A percentile compares a stretch with the other conserved stretches of the same genome.
These are phyloP conservation scores for Gymnobelideus leadbeateri DNA, from an alignment of 2,113 vertebrate genomes.

Conservation along the genomic window DNA sequence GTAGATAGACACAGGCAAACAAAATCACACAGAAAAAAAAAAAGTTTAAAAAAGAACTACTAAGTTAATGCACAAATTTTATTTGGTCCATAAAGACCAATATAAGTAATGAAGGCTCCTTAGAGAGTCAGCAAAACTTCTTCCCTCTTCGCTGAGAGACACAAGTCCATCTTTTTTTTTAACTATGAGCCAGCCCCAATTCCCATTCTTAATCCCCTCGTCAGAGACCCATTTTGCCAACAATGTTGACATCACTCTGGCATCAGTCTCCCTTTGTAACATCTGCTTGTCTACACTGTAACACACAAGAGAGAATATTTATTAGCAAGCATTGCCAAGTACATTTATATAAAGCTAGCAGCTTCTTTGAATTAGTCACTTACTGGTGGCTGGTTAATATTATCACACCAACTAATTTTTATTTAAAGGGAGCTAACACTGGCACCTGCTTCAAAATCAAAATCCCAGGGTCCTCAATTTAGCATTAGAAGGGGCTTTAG, in stretches of 20 bases:
- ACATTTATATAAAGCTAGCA: neutral
- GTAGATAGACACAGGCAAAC: slow-evolving; percentile 1
- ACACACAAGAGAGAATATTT: rapidly evolving
- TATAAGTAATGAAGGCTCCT: neutral
- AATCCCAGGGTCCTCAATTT: neutral
- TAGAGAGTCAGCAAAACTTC: neutral
- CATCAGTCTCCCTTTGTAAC: neutral
- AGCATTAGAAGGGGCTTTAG: neutral
- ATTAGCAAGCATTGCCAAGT: slow-evolving; percentile 10
- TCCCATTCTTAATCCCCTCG: slow-evolving; percentile 11
- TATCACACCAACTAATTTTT: slow-evolving; percentile 53
- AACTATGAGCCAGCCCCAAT: neutral
- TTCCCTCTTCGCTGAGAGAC: slow-evolving; percentile 16
- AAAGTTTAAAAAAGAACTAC: neutral
- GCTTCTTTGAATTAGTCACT: slow-evolving; percentile 28
- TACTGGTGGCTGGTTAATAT: slow-evolving; percentile 36
- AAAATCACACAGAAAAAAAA: neutral
- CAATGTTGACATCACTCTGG: neutral
- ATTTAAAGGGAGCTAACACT: rapidly evolving
- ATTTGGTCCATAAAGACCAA: slow-evolving; percentile 8
- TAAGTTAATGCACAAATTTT: slow-evolving; percentile 27
- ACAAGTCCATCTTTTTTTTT: slow-evolving; percentile 30
- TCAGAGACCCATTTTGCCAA: slow-evolving; percentile 37
- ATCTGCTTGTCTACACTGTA: slow-evolving; percentile 26
- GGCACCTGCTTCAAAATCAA: slow-evolving; percentile 32